Evolutionary conservation across 2,113 vertebrate genomes (phyloP), one percentile per base, ranked within the genome.

Genomic region (Rhabdornis inornatus): DNA sequence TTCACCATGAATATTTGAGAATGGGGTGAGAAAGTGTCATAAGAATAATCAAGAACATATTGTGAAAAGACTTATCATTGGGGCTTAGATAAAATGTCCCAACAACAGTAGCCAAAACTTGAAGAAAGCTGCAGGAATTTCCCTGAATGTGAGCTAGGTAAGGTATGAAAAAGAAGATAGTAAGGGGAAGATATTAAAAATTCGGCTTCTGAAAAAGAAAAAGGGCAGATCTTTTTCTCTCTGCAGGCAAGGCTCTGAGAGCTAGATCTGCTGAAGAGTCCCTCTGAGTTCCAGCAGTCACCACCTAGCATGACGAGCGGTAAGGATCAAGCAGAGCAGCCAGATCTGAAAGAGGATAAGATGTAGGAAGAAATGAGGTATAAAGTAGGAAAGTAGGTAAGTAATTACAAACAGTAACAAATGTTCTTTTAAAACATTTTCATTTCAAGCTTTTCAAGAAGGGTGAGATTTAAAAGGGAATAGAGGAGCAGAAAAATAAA

Each of bases 271-370:
- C 15, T 24, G 49, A 10, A 27, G 56, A 12, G 23, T 44, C 27
- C 1, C 18, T 60, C 30, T 31, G 11, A 77, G 33, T 6, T 64
- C 31, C 45, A 69, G 42, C 37, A 69, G 28, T 31, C 23, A 37
- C 30, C 25, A 24, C 28, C 31, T 35, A 77, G 47, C 10, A 24
- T 13, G 18, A 31, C 0, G 0, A 20, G 24, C 1, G 1, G 3
- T 24, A 35, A 59, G 23, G 39, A 52, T 27, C 35, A 64, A 80
- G 19, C 7, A 89, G 11, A 74, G 8, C 17, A 72, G 28, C 2
- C 25, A 68, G 14, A 55, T 8, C 30, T 63, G n/a, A 22, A 59
- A 30, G 6, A 33, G 15, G 11, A 19, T 60, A 42, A 63, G n/a
- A 31, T 31, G 3, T 2, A 57, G 37, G 23, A 85, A 56, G 35